These are phyloP conservation scores for Pseudorhombus dupliciocellatus DNA, from an alignment of 2,113 vertebrate genomes.

Conservation along the genomic window DNA sequence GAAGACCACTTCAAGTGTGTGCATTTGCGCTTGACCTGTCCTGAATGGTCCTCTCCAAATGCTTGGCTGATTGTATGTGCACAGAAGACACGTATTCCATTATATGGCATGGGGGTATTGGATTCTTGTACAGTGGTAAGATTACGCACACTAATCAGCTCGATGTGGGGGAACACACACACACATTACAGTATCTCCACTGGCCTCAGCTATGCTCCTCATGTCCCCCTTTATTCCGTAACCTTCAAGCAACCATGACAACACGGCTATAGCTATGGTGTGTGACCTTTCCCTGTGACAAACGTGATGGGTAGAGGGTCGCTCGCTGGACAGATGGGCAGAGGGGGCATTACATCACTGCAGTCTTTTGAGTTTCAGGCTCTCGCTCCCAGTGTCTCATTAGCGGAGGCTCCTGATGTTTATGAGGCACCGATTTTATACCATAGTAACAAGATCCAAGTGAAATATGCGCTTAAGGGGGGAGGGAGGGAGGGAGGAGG, in stretches of 20 bases:
- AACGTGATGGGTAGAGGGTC: conserved; percentile 53
- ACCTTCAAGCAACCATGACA: conserved; percentile 55
- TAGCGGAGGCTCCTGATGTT: conserved; percentile 27
- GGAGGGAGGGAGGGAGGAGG: neutral
- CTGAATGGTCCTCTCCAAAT: conserved; percentile 12
- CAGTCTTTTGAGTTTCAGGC: conserved; percentile 25
- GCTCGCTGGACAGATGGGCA: conserved; percentile 57
- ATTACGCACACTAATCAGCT: conserved; percentile 27
- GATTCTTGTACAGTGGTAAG: neutral
- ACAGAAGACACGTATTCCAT: neutral
- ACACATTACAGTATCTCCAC: conserved; percentile 11
- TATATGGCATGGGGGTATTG: neutral
- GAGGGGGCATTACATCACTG: conserved; percentile 46
- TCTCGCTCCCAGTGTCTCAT: conserved; percentile 28
- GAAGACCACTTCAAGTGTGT: conserved; percentile 17
- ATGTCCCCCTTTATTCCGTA: conserved; percentile 28
- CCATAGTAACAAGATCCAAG: conserved; percentile 18
- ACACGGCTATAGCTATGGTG: conserved; percentile 34
- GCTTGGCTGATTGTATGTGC: conserved; percentile 5
- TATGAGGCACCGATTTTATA: conserved; percentile 6
- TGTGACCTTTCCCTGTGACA: conserved; percentile 71
- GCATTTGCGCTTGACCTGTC: conserved; percentile 11
- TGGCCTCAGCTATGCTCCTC: conserved; percentile 38
- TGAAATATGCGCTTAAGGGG: conserved; percentile 23
- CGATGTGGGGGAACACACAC: conserved; percentile 8